Base-by-base conservation (phyloP, 2,797 vertebrate species). In the Anniella stebbinsi region DNA sequence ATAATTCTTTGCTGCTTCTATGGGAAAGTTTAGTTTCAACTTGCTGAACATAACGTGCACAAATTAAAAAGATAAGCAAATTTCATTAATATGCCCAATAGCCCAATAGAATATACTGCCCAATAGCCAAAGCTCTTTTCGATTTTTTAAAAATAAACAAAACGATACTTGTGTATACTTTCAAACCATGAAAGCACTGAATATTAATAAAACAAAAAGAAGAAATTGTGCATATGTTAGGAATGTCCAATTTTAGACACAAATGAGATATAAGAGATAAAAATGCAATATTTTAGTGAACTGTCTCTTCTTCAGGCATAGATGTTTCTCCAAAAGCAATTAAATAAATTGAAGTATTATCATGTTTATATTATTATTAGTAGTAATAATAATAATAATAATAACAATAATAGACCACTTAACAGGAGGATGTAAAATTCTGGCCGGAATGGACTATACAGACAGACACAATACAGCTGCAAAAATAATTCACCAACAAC, bases 11-110 rank as follows among this genome's bases (percentile, higher is more conserved):
- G 38, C 88, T 81, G 84, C 66, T 88, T 73, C 57, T 76, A 3
- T 6, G 66, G 57, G 86, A 89, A 93, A 91, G 91, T 10, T 9
- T 5, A 77, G 21, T 45, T 57, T n/a, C 48, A 95, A 0, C 67
- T 73, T 88, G 33, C 81, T 23, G 0, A 0, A 38, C 54, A 63
- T n/a, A 86, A 45, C 4, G n/a, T 12, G 41, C 90, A 84, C 89
- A 28, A 85, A 83, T 77, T 38, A 92, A 91, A 2, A 3, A 51
- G 28, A 21, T 4, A 0, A 3, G 15, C 15, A 0, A 45, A 2
- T 21, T 84, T 87, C 89, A 12, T 92, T 41, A 41, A 51, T 8
- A n/a, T 51, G 51, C 51, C 51, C 54, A 54, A 54, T 11, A 54
- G 51, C 51, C 51, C n/a, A n/a, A n/a, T n/a, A n/a, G n/a, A n/a